Conservation (phyloP, 2,113 vertebrate genomes). For the Chrysemys picta region DNA sequence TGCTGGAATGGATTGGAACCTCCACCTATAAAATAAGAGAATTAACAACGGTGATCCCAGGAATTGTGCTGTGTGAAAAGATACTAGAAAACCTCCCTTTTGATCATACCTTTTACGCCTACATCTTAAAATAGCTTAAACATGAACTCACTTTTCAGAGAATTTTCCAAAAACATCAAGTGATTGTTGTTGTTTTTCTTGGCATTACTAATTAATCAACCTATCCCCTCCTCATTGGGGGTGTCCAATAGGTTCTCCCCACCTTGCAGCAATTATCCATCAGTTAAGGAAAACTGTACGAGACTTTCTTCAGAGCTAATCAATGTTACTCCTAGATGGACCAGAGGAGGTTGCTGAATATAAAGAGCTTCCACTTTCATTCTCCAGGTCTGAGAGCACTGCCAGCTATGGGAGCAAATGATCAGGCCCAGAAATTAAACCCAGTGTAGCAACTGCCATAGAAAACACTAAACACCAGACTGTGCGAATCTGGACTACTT, state of each 20-base stretch:
- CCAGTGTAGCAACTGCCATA: not conserved
- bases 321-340: not conserved
- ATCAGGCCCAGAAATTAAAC: conserved; percentile 16
- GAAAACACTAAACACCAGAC: not conserved
- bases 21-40: conserved; percentile 74
- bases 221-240: not conserved
- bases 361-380: not conserved
- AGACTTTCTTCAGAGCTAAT: not conserved
- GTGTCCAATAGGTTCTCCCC: not conserved
- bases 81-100: not conserved
- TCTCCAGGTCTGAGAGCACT: not conserved
- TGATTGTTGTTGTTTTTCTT: not conserved
- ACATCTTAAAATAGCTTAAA: not conserved
- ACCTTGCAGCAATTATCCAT: not conserved
- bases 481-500: not conserved
- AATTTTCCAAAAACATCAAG: not conserved
- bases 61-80: not conserved
- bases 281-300: accelerated
- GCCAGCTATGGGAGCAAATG: not conserved
- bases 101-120: not conserved
- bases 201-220: not conserved
- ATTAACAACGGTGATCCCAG: not conserved
- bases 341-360: not conserved
- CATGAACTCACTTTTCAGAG: not conserved
- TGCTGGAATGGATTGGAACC: conserved; percentile 85